These are phyloP conservation scores for Eupithecia centaureata DNA, from an alignment of 2,888 invertebrate species.

Conservation along the genomic window DNA sequence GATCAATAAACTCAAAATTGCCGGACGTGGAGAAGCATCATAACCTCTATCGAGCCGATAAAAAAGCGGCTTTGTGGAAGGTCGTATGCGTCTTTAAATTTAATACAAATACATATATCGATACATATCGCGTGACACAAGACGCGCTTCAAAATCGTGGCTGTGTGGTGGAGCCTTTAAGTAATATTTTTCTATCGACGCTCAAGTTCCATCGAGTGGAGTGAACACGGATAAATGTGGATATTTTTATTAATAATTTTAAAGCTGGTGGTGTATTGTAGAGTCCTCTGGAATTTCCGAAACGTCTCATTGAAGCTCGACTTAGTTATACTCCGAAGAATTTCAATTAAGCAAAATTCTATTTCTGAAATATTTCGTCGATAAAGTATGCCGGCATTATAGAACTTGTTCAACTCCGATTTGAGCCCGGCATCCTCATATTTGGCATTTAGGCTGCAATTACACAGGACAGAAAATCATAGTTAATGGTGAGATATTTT, in stretches of 20 bases:
- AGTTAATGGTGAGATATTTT: too few relatives aligned
- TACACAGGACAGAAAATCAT: constrained; percentile 1
- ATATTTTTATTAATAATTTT: constrained; percentile 5
- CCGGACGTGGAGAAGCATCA: too few relatives aligned
- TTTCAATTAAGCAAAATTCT: constrained; percentile 42
- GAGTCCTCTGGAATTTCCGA: background rate
- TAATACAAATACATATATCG: too few relatives aligned
- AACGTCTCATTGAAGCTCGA: background rate
- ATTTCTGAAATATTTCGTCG: constrained; percentile 41
- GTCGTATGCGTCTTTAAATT: too few relatives aligned
- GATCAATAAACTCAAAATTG: too few relatives aligned
- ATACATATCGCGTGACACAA: too few relatives aligned
- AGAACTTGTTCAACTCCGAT: constrained; percentile 43
- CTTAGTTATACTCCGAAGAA: constrained; percentile 23
- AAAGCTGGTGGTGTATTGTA: background rate
- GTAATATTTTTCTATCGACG: background rate
- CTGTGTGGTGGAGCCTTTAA: too few relatives aligned
- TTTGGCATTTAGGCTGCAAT: constrained; percentile 26
- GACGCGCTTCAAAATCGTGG: too few relatives aligned
- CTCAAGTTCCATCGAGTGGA: background rate
- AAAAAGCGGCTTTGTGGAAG: too few relatives aligned
- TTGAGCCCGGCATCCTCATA: constrained; percentile 41
- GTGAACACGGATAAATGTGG: background rate
- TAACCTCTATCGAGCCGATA: too few relatives aligned
- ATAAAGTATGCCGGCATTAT: constrained; percentile 45